phyloP scores from a whole-genome alignment of 2,888 invertebrate genomes.

The Latrodectus elegans region DNA sequence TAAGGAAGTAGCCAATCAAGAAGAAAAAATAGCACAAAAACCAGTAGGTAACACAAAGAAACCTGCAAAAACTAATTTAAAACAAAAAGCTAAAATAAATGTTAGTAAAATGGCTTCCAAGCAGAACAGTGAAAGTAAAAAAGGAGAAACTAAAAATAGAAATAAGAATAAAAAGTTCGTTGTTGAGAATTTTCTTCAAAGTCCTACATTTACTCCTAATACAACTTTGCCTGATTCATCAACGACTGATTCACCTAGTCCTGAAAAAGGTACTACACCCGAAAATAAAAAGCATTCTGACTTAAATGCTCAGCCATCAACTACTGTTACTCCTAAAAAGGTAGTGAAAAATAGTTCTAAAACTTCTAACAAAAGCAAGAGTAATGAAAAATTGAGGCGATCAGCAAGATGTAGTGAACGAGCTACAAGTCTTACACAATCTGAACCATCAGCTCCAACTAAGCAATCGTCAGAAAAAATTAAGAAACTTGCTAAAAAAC shows the following conservation, averaged over 20 bases:
- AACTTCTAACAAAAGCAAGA: constrained; percentile 19
- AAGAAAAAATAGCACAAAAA: constrained; percentile 31
- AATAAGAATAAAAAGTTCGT: constrained; percentile 61
- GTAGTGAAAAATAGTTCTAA: constrained; percentile 22
- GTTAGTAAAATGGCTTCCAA: constrained; percentile 8
- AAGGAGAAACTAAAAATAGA: constrained; percentile 54
- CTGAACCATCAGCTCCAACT: constrained; percentile 29
- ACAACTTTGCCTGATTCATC: neutral
- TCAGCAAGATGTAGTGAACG: constrained; percentile 58
- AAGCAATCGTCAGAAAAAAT: constrained; percentile 11
- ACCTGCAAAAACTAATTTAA: constrained; percentile 4
- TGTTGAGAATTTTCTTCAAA: constrained; percentile 63
- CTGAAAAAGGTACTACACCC: constrained; percentile 43
- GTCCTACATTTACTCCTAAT: constrained; percentile 29
- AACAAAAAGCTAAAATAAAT: constrained; percentile 31
- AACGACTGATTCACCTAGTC: constrained; percentile 43
- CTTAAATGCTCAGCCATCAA: too few relatives aligned
- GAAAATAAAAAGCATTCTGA: constrained; percentile 28
- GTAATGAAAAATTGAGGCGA: constrained; percentile 49
- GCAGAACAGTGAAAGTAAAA: constrained; percentile 27
- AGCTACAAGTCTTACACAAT: constrained; percentile 37
- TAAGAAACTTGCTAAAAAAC: constrained; percentile 22
- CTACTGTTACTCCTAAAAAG: constrained; percentile 10
- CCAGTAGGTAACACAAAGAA: neutral
- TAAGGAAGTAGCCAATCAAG: neutral